Conservation (phyloP, 1,140 invertebrate species). For the Yoshiicerus persimilis region DNA sequence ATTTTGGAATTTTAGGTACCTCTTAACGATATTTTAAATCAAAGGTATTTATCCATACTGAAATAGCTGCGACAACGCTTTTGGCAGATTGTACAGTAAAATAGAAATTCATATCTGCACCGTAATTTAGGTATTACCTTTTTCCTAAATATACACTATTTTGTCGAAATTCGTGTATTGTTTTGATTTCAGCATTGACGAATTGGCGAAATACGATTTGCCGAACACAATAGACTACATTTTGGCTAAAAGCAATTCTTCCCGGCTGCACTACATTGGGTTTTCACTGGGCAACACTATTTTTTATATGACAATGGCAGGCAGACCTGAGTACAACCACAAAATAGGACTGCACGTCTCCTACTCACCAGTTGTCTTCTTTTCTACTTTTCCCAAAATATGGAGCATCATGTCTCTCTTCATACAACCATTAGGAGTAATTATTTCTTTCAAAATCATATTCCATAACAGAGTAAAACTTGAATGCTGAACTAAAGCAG, state of each 20-base stretch:
- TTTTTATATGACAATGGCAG: slow-evolving; percentile 56
- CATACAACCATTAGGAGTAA: neutral
- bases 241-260: slow-evolving; percentile 58
- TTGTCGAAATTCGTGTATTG: neutral
- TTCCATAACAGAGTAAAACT: no score
- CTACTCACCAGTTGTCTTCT: neutral
- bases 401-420: neutral
- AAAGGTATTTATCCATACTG: no score
- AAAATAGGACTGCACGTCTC: slow-evolving; percentile 57
- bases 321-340: slow-evolving; percentile 64
- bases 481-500: no score
- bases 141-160: neutral
- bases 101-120: neutral
- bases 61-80: neutral
- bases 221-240: slow-evolving; percentile 74
- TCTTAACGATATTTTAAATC: neutral
- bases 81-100: neutral
- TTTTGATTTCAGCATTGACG: slow-evolving; percentile 57
- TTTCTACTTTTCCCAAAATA: neutral
- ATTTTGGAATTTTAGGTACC: slow-evolving; percentile 24
- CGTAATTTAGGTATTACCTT: neutral
- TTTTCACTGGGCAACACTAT: slow-evolving; percentile 53
- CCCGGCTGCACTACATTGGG: slow-evolving; percentile 65
- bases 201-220: slow-evolving; percentile 72
- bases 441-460: no score